Evolutionary conservation across 2,113 vertebrate species (phyloP).

Genomic region (Sialia sialis): DNA sequence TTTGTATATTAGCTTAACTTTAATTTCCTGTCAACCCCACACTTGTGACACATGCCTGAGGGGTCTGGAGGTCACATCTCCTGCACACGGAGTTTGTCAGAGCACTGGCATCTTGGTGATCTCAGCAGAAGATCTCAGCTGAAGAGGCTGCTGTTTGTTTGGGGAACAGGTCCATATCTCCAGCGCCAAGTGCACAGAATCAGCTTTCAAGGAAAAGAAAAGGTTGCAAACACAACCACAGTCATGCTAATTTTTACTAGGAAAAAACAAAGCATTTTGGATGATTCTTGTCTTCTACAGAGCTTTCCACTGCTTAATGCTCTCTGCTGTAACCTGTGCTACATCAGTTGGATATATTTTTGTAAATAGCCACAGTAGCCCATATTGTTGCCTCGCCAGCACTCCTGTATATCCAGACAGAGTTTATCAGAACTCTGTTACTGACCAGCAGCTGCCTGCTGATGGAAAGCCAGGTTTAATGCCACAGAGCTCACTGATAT

Average conservation of each 20-base stretch:
- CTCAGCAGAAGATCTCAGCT: background rate
- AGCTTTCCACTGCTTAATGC: background rate
- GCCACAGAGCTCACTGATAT: background rate
- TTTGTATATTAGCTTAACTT: slow-evolving; percentile 56
- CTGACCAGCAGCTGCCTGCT: background rate
- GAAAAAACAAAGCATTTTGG: background rate
- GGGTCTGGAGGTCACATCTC: slow-evolving; percentile 27
- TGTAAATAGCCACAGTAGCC: background rate
- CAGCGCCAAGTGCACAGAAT: background rate
- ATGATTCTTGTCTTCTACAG: background rate
- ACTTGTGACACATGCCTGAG: slow-evolving; percentile 29
- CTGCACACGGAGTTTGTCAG: slow-evolving; percentile 19
- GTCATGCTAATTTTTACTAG: background rate
- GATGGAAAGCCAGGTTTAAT: background rate
- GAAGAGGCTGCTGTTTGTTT: background rate
- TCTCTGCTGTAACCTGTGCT: background rate
- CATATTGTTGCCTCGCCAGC: background rate
- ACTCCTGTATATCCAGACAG: background rate
- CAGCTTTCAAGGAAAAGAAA: background rate
- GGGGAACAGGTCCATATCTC: background rate
- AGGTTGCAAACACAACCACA: background rate
- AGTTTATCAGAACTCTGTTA: background rate
- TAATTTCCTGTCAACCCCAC: slow-evolving; percentile 69
- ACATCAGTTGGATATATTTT: background rate
- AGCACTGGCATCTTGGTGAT: background rate